phyloP scores from a whole-genome alignment of 2,888 invertebrate genomes.

The Tipula lateralis region DNA sequence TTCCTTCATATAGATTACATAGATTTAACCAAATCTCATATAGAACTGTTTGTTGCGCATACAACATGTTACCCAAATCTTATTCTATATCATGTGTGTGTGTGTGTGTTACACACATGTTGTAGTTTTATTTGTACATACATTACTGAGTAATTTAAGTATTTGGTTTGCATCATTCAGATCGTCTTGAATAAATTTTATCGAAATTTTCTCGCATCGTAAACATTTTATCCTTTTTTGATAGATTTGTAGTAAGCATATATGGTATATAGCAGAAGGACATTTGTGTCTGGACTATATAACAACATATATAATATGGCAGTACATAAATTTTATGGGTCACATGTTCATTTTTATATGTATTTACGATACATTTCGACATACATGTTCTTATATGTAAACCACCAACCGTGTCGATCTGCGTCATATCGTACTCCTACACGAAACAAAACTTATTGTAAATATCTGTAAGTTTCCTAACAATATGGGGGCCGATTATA shows the following conservation, averaged over 20 bases:
- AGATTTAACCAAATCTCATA: too few relatives aligned
- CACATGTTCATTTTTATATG: neutral
- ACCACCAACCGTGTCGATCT: neutral
- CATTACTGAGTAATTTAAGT: too few relatives aligned
- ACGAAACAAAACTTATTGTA: neutral
- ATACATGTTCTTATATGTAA: neutral
- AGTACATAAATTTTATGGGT: neutral
- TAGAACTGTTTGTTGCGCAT: too few relatives aligned
- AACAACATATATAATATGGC: neutral
- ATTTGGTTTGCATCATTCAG: too few relatives aligned
- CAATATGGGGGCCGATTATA: neutral
- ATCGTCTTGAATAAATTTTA: too few relatives aligned
- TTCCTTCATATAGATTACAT: too few relatives aligned
- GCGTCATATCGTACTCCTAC: neutral
- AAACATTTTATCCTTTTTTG: neutral
- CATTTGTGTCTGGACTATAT: neutral
- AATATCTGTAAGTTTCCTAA: neutral
- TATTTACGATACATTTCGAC: neutral
- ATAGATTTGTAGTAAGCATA: neutral
- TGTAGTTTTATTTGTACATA: too few relatives aligned
- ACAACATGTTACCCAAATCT: too few relatives aligned
- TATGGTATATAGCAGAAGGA: neutral
- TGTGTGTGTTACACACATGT: too few relatives aligned
- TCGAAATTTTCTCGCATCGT: too few relatives aligned
- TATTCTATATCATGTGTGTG: too few relatives aligned